Evolutionary conservation across 1,140 invertebrate genomes (phyloP), one percentile per base, ranked within the genome.

Genomic region (Mamestra configurata): DNA sequence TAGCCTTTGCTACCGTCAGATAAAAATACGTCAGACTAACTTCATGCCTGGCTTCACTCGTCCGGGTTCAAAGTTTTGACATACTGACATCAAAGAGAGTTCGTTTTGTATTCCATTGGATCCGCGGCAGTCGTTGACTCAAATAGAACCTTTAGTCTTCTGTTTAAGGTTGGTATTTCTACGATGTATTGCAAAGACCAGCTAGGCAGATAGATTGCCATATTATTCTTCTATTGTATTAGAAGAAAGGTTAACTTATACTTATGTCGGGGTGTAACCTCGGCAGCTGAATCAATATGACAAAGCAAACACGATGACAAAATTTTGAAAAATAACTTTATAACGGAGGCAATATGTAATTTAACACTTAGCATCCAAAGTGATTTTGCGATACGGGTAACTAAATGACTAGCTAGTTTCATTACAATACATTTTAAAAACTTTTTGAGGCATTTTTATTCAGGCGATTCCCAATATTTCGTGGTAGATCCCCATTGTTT

Each of bases 41-140:
- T 71, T 71, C 22, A 53, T 71, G 49, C 24, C 68, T 18, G 37
- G 49, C 27, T 53, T 71, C 43, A 71, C 27, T 53, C 68, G 27
- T 7, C 46, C 51, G 59, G 27, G 59, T 4, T 27, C 43, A 70
- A 70, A 70, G 20, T 71, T 71, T 71, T 53, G 68, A 71, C 68
- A 35, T 51, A 53, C 68, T 71, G 68, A 53, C 68, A 53, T 71
- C 68, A 53, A 71, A 43, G 68, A 20, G 51, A 71, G 7, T 71
- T 71, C n/a, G n/a, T 71, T 71, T 43, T 53, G 68, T 53, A 71
- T 71, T 71, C 68, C 66, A 70, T 70, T 70, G 66, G 66, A 70
- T 13, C 40, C 66, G 46, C 37, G 37, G 43, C 10, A 46, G 22
- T 4, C 24, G 22, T 35, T 71, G 24, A 18, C 8, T 1, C 13